Base-by-base conservation (phyloP, 2,797 vertebrate genomes). In the Sebastes hopkinsi region DNA sequence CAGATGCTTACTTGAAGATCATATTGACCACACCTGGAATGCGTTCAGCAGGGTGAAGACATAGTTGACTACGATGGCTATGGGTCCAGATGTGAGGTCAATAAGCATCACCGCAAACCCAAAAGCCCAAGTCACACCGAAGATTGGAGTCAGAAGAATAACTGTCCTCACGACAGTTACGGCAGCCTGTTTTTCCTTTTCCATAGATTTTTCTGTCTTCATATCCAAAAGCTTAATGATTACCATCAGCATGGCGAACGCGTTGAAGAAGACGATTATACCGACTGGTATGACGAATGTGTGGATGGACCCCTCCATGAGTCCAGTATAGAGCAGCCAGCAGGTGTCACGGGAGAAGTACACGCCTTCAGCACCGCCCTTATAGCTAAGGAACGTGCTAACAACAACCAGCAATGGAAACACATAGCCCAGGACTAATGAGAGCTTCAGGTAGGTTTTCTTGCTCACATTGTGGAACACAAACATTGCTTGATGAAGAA, bases 101-200 rank as follows among this genome's bases (percentile, higher is more conserved):
- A 94, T 0, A 1, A 6, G 0, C 36, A 93, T 20, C 10, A 95
- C 65, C n/a, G 82, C 83, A 46, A 96, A 94, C 54, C 96, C 96
- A 3, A 96, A 86, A 32, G 87, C 11, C 96, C 96, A 97, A 1
- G 96, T 96, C 78, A 94, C 65, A 50, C 96, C 96, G 66, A 97
- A 96, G 62, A 95, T 76, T 5, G 96, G 96, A 6, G 95, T 96
- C 75, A 96, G 86, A 46, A 96, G 79, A 79, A 96, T 34, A 9
- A 97, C 85, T 1, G 95, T 78, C 74, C 95, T 95, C 22, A 97
- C 12, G 61, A 95, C 92, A 13, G 80, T 88, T 83, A 88, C 85
- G 36, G 86, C 81, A 0, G 91, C 90, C 4, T 85, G 69, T 72
- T 87, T 94, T 14, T 95, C 93, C 3, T 89, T 93, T 2, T 79